These are phyloP conservation scores for Delia radicum DNA, from an alignment of 1,140 invertebrate species.

Conservation along the genomic window DNA sequence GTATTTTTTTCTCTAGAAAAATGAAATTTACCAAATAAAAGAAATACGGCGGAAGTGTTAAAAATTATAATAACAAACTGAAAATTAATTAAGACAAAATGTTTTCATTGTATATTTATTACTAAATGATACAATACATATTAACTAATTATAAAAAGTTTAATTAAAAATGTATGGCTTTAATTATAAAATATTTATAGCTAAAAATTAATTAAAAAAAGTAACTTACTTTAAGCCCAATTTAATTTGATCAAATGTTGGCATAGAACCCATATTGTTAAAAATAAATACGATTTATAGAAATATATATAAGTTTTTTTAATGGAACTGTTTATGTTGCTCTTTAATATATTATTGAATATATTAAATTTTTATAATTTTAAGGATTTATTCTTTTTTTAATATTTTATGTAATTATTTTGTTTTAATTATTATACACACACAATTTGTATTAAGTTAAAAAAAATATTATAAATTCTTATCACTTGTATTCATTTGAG, in stretches of 20 bases:
- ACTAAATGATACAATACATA: neutral
- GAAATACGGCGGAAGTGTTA: neutral
- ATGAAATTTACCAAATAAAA: neutral
- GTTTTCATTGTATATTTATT: neutral
- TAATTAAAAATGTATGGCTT: neutral
- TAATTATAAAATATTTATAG: neutral
- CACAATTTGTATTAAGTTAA: too few relatives aligned
- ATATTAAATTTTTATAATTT: too few relatives aligned
- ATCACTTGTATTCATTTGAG: neutral
- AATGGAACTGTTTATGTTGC: too few relatives aligned
- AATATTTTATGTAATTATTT: neutral
- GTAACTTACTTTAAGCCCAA: constrained; percentile 51
- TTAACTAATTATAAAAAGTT: too few relatives aligned
- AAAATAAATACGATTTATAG: neutral
- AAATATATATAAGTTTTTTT: neutral
- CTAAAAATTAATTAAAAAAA: neutral
- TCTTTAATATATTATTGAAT: too few relatives aligned
- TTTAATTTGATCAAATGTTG: constrained; percentile 52
- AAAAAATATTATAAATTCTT: too few relatives aligned
- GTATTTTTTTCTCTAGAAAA: neutral
- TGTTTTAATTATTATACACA: neutral
- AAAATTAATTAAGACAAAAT: neutral
- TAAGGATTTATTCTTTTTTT: too few relatives aligned
- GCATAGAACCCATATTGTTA: constrained; percentile 49
- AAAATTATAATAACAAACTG: neutral